phyloP scores from a whole-genome alignment of 2,797 vertebrate genomes.

The Menidia menidia region DNA sequence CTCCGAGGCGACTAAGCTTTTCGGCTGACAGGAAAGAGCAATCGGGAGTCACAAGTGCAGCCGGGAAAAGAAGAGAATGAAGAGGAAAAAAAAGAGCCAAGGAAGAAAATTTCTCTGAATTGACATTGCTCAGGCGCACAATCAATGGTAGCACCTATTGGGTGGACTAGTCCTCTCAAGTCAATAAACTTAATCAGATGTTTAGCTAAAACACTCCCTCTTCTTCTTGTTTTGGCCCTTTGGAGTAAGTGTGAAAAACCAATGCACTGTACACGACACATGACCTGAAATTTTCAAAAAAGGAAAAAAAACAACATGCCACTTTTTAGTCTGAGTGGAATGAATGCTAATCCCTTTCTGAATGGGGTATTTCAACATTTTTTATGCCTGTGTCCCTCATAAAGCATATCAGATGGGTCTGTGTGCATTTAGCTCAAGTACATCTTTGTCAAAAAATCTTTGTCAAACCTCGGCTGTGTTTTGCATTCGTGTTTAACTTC shows the following conservation, averaged over 20 bases:
- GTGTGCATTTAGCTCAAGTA: not conserved
- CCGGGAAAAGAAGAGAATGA: not conserved
- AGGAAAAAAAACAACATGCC: conserved; percentile 30
- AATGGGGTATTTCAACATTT: conserved; percentile 2
- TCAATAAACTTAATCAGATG: conserved; percentile 59
- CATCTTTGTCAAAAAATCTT: too few species aligned
- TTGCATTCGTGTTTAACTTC: conserved; percentile 25
- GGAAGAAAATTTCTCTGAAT: conserved; percentile 33
- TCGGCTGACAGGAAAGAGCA: conserved; percentile 53
- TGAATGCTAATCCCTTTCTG: conserved; percentile 29
- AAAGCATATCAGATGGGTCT: not conserved
- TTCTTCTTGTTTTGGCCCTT: too few species aligned
- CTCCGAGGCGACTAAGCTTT: conserved; percentile 42
- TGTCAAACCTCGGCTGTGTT: conserved; percentile 29
- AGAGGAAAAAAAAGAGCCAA: not conserved
- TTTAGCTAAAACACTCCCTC: conserved; percentile 49
- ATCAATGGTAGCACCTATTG: conserved; percentile 41
- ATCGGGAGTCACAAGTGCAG: conserved; percentile 53
- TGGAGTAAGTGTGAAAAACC: not conserved
- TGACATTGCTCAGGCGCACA: conserved; percentile 21
- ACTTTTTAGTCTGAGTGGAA: not conserved
- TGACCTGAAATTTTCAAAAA: conserved; percentile 4
- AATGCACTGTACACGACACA: conserved; percentile 17
- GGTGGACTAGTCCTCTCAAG: conserved; percentile 47
- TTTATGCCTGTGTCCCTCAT: not conserved